phyloP scores from a whole-genome alignment of 64 coral and sea anemone species.

The Hydrozoanthus tunicans region DNA sequence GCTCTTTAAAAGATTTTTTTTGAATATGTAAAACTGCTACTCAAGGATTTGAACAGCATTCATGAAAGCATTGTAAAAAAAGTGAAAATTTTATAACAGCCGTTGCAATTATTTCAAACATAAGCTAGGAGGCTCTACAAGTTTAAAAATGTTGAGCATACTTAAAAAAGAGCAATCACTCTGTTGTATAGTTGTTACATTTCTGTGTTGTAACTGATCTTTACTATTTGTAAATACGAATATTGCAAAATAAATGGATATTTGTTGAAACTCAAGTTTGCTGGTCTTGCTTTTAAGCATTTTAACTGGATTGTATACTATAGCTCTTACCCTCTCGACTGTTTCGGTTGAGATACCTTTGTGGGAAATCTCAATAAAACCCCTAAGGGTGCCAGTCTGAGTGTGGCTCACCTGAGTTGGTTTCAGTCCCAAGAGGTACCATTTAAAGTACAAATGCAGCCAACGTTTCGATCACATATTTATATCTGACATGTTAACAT shows the following conservation, averaged over 20 bases:
- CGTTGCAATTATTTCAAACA: conserved; percentile 4
- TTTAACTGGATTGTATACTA: too few relatives aligned
- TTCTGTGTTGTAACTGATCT: conserved; percentile 50
- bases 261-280: conserved; percentile 15
- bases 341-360: too few relatives aligned
- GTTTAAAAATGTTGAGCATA: background rate
- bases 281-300: too few relatives aligned
- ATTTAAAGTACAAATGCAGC: too few relatives aligned
- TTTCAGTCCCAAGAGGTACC: too few relatives aligned
- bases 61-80: conserved; percentile 40
- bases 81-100: conserved; percentile 44
- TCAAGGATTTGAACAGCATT: conserved; percentile 35
- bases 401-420: too few relatives aligned
- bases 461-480: too few relatives aligned
- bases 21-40: conserved; percentile 14
- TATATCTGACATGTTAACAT: too few relatives aligned
- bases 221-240: conserved; percentile 63
- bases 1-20: conserved; percentile 23
- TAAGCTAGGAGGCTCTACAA: conserved; percentile 5
- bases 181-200: conserved; percentile 45
- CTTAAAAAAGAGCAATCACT: background rate
- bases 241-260: conserved; percentile 60
- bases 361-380: too few relatives aligned
- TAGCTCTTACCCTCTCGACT: too few relatives aligned
- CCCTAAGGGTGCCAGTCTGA: too few relatives aligned